Conservation (phyloP, 2,113 vertebrate species). For the Pachypanchax playfairii region DNA sequence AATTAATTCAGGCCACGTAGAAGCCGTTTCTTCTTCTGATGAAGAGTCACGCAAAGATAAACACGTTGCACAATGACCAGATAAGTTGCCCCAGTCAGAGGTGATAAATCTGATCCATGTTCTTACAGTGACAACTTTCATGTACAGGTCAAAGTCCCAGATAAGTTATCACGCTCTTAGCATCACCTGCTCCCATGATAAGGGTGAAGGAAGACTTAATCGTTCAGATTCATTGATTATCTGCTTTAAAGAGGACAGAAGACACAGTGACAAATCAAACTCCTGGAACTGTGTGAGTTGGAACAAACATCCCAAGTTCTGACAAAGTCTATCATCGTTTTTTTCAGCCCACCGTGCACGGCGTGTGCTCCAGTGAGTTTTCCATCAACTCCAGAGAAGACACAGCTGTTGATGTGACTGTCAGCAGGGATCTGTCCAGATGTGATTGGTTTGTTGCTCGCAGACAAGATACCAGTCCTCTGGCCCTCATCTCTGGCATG, state of each 20-base stretch:
- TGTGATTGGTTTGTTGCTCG: slow-evolving; percentile 82
- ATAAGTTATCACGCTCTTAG: slow-evolving; percentile 60
- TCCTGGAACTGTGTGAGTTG: slow-evolving; percentile 1
- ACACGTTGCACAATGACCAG: slow-evolving; percentile 60
- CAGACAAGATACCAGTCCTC: slow-evolving; percentile 82
- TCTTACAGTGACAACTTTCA: slow-evolving; percentile 33
- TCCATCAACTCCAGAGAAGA: slow-evolving; percentile 77
- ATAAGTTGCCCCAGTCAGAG: slow-evolving; percentile 56
- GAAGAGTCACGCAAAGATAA: slow-evolving; percentile 42
- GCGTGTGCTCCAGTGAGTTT: slow-evolving; percentile 83
- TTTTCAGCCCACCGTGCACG: slow-evolving; percentile 86
- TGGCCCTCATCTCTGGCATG: slow-evolving; percentile 87
- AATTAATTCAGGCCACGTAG: slow-evolving; percentile 21
- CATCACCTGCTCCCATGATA: slow-evolving; percentile 49
- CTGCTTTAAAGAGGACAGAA: slow-evolving; percentile 24
- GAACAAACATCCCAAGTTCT: background rate
- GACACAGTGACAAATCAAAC: slow-evolving; percentile 12
- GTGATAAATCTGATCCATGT: slow-evolving; percentile 51
- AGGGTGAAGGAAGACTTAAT: slow-evolving; percentile 24
- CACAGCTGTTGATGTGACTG: slow-evolving; percentile 80
- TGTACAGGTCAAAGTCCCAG: slow-evolving; percentile 65
- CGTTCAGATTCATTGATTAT: slow-evolving; percentile 41
- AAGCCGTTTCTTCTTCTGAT: slow-evolving; percentile 15
- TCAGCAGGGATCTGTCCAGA: slow-evolving; percentile 82
- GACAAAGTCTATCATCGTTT: slow-evolving; percentile 34